Conservation (phyloP, 2,113 vertebrate species). For the Caloenas nicobarica region DNA sequence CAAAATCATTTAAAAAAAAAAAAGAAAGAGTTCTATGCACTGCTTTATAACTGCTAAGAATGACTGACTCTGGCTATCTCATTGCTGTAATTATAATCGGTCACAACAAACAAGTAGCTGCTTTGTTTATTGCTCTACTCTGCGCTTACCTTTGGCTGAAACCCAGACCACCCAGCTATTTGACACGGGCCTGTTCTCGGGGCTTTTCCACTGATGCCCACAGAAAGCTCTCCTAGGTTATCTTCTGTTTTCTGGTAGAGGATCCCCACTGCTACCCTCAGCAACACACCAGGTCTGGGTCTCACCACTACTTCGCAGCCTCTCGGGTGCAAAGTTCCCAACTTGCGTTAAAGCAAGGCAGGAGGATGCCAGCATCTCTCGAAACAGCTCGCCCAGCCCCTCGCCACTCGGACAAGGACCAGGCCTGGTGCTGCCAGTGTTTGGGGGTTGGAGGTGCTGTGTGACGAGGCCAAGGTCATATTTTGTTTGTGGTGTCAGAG, state of each 20-base stretch:
- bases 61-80: rapidly evolving
- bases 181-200: neutral
- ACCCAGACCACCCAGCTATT: neutral
- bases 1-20: neutral
- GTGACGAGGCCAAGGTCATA: neutral
- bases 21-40: neutral
- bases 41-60: neutral
- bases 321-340: neutral
- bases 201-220: neutral
- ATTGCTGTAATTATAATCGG: neutral
- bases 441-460: neutral
- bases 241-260: neutral
- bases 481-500: neutral
- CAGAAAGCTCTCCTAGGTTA: rapidly evolving
- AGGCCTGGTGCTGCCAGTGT: neutral
- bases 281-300: neutral
- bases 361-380: neutral
- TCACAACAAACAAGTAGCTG: constrained; percentile 8
- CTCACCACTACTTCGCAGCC: neutral
- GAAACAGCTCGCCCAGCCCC: rapidly evolving
- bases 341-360: neutral
- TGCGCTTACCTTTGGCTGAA: neutral
- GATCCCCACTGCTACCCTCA: neutral
- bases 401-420: rapidly evolving
- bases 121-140: neutral